Evolutionary conservation across 2,888 invertebrate genomes (phyloP), one percentile per base, ranked within the genome.

Genomic region (Plusia festucae): DNA sequence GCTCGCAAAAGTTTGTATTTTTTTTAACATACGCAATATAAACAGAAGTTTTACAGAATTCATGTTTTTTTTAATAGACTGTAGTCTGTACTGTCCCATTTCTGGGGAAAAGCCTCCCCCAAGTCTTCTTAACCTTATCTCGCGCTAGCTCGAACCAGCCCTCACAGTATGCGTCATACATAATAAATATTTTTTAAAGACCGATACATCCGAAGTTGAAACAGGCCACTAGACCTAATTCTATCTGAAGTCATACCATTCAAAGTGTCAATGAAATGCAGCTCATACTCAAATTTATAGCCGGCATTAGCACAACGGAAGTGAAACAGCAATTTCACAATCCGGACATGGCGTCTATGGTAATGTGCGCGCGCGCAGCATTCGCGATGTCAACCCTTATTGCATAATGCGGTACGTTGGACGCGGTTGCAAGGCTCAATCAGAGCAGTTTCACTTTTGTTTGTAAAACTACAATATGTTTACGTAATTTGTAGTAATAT

Each of bases 251-350:
- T 1, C 15, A 27, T 59, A 0, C 18, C 24, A 15, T 30, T n/a
- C 3, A 49, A 61, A 46, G 9, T 54, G 44, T 63, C 65, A 69
- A 60, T 57, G 27, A 57, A 68, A n/a, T 27, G 34, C 16, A 27
- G 55, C 52, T 44, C 53, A 59, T 60, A 49, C 52, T n/a, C 16
- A 67, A 60, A 70, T 74, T 73, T 60, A 74, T 70, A 53, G 56
- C 52, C 15, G 51, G 51, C 72, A 76, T 82, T 71, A 61, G 49
- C 30, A 66, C 66, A 82, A 89, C 91, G 93, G 94, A 94, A 94
- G 93, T 93, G 90, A 93, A 92, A 91, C 85, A 92, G 71, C 85
- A 86, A 91, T 93, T 93, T 93, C 93, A 91, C 92, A 93, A 93
- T 90, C 90, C 93, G 91, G 91, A 93, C 93, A 90, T 89, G 87